phyloP scores from a whole-genome alignment of 2,888 invertebrate genomes.

The Sthenelais limicola region DNA sequence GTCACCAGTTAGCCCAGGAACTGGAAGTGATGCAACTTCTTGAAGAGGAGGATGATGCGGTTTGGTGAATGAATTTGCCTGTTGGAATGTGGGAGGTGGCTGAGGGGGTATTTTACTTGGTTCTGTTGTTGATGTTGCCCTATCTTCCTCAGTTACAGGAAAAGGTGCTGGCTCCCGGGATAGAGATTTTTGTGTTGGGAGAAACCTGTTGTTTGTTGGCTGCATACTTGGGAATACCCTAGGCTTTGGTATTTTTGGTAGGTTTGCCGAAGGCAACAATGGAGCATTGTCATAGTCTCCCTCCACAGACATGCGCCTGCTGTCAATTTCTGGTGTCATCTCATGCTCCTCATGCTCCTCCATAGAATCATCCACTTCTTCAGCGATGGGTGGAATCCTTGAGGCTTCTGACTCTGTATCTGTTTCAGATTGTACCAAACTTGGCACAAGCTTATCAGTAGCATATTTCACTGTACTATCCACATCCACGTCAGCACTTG shows the following conservation, averaged over 20 bases:
- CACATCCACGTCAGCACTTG: not conserved
- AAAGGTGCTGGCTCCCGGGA: not conserved
- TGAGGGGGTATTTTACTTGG: not conserved
- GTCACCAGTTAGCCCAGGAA: not conserved
- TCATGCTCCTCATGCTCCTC: not conserved
- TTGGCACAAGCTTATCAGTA: constrained; percentile 17
- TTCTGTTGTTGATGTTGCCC: not conserved
- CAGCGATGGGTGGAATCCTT: not conserved
- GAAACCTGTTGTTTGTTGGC: not conserved
- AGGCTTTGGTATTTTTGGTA: constrained; percentile 16
- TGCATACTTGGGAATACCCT: constrained; percentile 3
- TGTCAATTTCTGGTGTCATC: no score
- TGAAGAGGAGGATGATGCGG: constrained; percentile 18
- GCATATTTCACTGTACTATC: constrained; percentile 9
- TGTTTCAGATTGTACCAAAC: not conserved
- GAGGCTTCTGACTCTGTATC: not conserved
- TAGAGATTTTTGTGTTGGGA: not conserved
- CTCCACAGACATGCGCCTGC: constrained; percentile 16
- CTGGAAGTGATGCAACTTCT: constrained; percentile 3
- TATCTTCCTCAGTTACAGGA: not conserved
- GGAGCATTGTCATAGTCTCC: constrained; percentile 31
- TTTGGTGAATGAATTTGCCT: constrained; percentile 5
- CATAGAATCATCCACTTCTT: not conserved
- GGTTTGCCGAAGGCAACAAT: constrained; percentile 3
- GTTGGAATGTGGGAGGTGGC: constrained; percentile 10